Base-by-base conservation (phyloP, 2,113 vertebrate species). In the Ptychochromis oligacanthus region DNA sequence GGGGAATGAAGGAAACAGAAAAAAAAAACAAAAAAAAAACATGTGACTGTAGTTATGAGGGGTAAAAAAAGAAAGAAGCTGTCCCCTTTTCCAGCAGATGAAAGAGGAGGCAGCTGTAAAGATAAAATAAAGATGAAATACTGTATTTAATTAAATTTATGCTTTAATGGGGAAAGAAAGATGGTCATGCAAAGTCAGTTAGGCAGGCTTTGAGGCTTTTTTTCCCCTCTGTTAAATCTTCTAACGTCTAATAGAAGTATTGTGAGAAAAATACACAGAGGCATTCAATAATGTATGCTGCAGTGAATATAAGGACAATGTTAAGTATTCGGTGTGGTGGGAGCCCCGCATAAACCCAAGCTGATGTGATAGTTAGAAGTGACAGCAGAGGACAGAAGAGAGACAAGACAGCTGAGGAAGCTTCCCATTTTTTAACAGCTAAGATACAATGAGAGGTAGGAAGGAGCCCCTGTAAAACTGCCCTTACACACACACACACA, bases 251-350 rank as follows among this genome's bases (percentile, higher is more conserved):
- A 75, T 17, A 49, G 59, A 77, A 84, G 10, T 31, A 67, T 24
- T 56, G n/a, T 17, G 75, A 72, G 31, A 2, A 12, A 57, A 75
- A 59, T 75, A 49, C 15, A 34, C 62, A 46, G 15, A 24, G 26
- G 20, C 52, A 43, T 38, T 82, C 62, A 85, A 79, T 84, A 76
- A 84, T 76, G 55, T 31, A 52, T 49, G 67, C 26, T n/a, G 70
- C 22, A 43, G 46, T 36, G 76, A 70, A 24, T 65, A 31, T 79
- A 20, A 61, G 72, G 52, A 46, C 56, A 10, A 3, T 34, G 56
- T 20, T 28, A 34, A 58, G 82, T 18, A 65, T 75, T 82, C 55
- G n/a, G 58, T 81, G 62, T 13, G 6, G 57, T 64, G 58, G 26
- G 13, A 85, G 75, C 15, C 6, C 34, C 7, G 4, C 13, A 57